Evolutionary conservation across 2,113 vertebrate genomes (phyloP).

Genomic region (Malurus cyaneus): DNA sequence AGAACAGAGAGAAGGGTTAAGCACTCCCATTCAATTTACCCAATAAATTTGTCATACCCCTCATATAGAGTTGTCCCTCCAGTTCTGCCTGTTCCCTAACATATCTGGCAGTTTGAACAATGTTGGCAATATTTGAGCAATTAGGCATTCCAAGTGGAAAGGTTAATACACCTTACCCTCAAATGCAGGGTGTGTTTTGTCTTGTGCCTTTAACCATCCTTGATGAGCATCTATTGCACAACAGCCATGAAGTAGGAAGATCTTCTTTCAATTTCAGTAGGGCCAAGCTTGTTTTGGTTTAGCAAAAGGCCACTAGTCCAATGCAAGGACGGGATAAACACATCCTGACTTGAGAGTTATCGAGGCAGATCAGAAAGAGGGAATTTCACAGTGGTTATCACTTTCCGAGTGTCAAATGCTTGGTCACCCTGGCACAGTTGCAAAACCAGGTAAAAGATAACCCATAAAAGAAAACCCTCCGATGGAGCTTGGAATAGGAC

Average conservation of each 20-base stretch:
- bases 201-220: conserved; percentile 66
- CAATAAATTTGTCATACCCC: conserved; percentile 71
- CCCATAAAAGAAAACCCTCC: not conserved
- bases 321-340: not conserved
- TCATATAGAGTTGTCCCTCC: conserved; percentile 78
- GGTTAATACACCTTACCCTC: conserved; percentile 53
- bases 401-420: not conserved
- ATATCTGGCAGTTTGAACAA: conserved; percentile 55
- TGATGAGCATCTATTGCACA: conserved; percentile 62
- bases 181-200: conserved; percentile 61
- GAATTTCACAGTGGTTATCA: not conserved
- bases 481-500: not conserved
- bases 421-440: not conserved
- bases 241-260: conserved; percentile 63
- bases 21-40: conserved; percentile 72
- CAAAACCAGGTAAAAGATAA: not conserved
- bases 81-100: conserved; percentile 73
- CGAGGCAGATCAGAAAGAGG: not conserved
- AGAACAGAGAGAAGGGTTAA: conserved; percentile 62
- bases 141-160: conserved; percentile 72
- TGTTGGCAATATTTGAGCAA: conserved; percentile 66
- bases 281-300: conserved; percentile 41
- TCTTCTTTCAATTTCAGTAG: conserved; percentile 53
- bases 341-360: not conserved
- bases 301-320: conserved; percentile 2